Percentiles rank a stretch among this genome's conserved stretches.
These are phyloP conservation scores for Drosophila funebris DNA, from an alignment of 1,140 invertebrate species.

Conservation along the genomic window DNA sequence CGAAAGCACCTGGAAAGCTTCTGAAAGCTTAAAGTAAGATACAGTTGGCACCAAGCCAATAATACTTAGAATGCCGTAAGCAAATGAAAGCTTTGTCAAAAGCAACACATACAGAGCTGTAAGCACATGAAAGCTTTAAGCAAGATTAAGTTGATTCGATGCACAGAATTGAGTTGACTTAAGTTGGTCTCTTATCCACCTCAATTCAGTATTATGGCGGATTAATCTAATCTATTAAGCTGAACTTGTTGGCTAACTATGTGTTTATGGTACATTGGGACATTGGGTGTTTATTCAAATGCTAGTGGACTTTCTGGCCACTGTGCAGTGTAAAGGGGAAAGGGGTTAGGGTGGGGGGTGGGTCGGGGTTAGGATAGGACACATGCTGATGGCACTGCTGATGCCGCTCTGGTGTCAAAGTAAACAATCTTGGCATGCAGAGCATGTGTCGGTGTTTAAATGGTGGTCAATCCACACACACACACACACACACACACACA, in stretches of 20 bases:
- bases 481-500: background rate
- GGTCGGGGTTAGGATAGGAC: background rate
- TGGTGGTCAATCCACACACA: conserved; percentile 32
- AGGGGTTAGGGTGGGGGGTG: background rate
- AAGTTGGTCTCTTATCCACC: too few species aligned
- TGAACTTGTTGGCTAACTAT: background rate
- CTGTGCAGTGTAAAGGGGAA: background rate
- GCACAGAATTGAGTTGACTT: too few species aligned
- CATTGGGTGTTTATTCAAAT: background rate
- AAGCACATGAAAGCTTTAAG: too few species aligned
- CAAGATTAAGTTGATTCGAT: too few species aligned
- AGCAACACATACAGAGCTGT: too few species aligned
- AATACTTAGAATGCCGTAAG: too few species aligned
- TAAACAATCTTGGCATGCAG: conserved; percentile 42
- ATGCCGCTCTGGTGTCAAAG: conserved; percentile 36
- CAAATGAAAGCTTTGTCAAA: too few species aligned
- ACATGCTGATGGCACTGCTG: conserved; percentile 10
- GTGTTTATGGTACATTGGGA: background rate
- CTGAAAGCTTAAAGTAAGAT: too few species aligned
- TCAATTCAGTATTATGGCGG: background rate
- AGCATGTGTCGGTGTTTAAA: conserved; percentile 44
- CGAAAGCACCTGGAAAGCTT: too few species aligned
- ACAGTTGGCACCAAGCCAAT: too few species aligned
- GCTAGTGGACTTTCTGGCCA: conserved; percentile 11
- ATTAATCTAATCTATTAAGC: background rate